These are phyloP conservation scores for Coccyzus lansbergi DNA, from an alignment of 2,797 vertebrate genomes.

Conservation along the genomic window DNA sequence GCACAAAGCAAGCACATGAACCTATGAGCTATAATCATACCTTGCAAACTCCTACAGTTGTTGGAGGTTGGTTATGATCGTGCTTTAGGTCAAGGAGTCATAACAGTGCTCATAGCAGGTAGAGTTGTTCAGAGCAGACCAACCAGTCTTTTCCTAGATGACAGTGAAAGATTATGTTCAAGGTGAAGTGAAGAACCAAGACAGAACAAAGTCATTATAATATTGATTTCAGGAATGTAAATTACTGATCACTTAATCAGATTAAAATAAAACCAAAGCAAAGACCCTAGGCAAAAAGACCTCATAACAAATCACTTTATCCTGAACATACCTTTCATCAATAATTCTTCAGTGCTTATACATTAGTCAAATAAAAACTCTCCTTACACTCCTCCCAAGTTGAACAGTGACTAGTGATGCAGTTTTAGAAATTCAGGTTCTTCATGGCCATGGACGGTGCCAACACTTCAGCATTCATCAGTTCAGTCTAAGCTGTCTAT, in stretches of 20 bases:
- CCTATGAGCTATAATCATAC: background rate
- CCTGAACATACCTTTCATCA: background rate
- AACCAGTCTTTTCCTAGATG: background rate
- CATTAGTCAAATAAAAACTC: background rate
- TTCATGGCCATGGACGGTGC: background rate
- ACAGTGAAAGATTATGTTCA: background rate
- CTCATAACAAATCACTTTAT: background rate
- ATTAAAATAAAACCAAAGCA: background rate
- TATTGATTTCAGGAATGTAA: background rate
- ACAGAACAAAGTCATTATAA: background rate
- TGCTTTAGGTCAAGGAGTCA: background rate
- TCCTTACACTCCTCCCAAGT: background rate
- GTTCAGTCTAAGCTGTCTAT: background rate
- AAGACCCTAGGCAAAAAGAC: background rate
- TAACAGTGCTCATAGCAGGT: background rate
- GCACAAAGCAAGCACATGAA: background rate
- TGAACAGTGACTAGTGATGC: background rate
- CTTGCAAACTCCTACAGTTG: background rate
- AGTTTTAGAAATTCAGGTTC: background rate
- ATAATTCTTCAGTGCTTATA: background rate
- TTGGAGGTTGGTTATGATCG: background rate
- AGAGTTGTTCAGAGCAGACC: background rate
- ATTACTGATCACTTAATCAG: background rate
- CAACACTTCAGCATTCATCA: background rate
- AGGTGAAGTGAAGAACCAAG: background rate